These are phyloP conservation scores for Tortrix viridana DNA, from an alignment of 2,888 invertebrate species.

Conservation along the genomic window DNA sequence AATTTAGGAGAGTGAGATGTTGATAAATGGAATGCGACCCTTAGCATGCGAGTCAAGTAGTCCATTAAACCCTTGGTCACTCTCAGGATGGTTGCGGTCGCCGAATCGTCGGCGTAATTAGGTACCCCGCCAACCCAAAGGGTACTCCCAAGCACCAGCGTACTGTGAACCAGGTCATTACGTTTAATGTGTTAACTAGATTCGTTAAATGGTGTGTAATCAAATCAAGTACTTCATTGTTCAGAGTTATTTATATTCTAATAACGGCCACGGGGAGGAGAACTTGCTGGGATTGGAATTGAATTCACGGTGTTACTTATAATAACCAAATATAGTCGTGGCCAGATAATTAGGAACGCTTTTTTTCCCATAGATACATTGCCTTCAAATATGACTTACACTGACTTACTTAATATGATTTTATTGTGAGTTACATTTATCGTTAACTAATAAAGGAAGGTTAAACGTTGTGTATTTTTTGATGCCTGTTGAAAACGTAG, in stretches of 20 bases:
- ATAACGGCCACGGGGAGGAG: background rate
- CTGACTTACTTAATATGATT: no score
- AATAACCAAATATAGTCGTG: no score
- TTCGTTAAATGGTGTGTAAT: slow-evolving; percentile 13
- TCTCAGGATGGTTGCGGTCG: slow-evolving; percentile 42
- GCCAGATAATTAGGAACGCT: no score
- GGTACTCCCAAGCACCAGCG: slow-evolving; percentile 24
- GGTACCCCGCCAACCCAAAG: slow-evolving; percentile 30
- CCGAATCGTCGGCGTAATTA: slow-evolving; percentile 29
- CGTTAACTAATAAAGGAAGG: no score
- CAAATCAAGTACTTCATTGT: slow-evolving; percentile 9
- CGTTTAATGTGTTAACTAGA: slow-evolving; percentile 28
- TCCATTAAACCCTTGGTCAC: slow-evolving; percentile 42
- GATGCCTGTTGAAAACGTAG: no score
- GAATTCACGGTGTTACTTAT: no score
- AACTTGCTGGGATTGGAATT: background rate
- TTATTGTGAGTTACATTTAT: no score
- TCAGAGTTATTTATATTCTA: background rate
- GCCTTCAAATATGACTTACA: no score
- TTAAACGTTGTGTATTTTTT: no score
- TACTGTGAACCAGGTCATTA: slow-evolving; percentile 29
- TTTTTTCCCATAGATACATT: no score
- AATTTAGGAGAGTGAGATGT: slow-evolving; percentile 26
- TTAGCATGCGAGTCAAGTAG: slow-evolving; percentile 36
- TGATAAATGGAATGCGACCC: slow-evolving; percentile 39